Evolutionary conservation across 2,113 vertebrate species (phyloP).

Genomic region (Paralichthys olivaceus): DNA sequence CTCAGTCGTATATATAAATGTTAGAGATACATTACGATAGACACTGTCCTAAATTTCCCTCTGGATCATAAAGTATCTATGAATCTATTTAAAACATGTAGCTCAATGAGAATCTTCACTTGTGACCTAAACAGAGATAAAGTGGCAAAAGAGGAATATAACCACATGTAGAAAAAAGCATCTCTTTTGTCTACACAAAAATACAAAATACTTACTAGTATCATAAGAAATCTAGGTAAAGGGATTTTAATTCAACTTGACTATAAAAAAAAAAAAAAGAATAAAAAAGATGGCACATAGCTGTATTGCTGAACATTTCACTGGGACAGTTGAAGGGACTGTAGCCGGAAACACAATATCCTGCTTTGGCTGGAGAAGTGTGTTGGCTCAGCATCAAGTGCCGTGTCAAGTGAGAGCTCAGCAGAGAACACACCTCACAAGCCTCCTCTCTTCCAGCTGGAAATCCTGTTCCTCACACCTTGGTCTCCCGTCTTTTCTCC

Average conservation of each 20-base stretch:
- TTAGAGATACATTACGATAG: too few relatives aligned
- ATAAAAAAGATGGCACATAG: not conserved
- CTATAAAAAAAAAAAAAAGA: not conserved
- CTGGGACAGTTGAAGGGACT: not conserved
- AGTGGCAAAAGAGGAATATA: conserved; percentile 10
- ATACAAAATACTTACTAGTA: not conserved
- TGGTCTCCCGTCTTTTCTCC: conserved; percentile 13
- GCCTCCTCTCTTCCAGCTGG: not conserved
- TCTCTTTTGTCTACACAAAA: not conserved
- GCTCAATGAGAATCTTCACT: too few relatives aligned
- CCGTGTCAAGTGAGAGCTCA: conserved; percentile 16
- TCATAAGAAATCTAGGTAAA: not conserved
- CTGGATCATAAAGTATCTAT: too few relatives aligned
- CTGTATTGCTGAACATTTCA: not conserved
- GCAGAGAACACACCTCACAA: conserved; percentile 12
- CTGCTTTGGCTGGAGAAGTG: conserved; percentile 13
- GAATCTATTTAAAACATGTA: too few relatives aligned
- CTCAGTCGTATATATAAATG: too few relatives aligned
- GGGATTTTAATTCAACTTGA: too few relatives aligned
- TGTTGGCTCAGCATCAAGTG: conserved; percentile 19
- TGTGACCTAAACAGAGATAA: not conserved
- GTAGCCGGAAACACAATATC: not conserved
- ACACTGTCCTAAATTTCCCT: too few relatives aligned
- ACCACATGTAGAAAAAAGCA: conserved; percentile 1
- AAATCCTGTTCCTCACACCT: conserved; percentile 22